Evolutionary conservation across 1,140 invertebrate genomes (phyloP).

Genomic region (Chionoecetes opilio): DNA sequence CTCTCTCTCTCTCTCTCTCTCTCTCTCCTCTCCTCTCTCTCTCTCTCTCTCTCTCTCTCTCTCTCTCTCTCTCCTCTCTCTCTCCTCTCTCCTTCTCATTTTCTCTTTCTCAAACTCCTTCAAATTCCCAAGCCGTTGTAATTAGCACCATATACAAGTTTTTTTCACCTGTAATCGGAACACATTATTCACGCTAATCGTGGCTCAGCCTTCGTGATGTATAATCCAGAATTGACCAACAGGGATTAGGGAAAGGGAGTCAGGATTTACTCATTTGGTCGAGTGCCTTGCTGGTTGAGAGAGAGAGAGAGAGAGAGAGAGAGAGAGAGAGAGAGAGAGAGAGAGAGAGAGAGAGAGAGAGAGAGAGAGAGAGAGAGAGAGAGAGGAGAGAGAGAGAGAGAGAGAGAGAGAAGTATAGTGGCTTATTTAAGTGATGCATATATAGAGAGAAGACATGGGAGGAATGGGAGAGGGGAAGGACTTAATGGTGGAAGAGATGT

Average conservation of each 20-base stretch:
- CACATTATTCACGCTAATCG: slow-evolving; percentile 28
- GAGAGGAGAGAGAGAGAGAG: neutral
- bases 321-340: neutral
- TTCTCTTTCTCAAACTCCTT: neutral
- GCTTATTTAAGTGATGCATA: neutral
- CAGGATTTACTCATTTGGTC: neutral
- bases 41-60: slow-evolving; percentile 8
- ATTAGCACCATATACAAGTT: neutral
- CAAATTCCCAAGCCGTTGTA: neutral
- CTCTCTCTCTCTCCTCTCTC: neutral
- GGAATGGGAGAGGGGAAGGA: neutral
- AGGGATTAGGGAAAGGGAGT: neutral
- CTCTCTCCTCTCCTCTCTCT: neutral
- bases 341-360: slow-evolving; percentile 1
- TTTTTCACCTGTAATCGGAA: slow-evolving; percentile 2
- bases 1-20: slow-evolving; percentile 20
- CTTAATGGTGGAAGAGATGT: neutral
- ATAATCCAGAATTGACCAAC: neutral
- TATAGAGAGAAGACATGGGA: neutral
- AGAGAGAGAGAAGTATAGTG: neutral
- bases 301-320: neutral
- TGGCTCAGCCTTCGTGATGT: neutral
- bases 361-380: neutral
- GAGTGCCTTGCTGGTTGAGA: neutral
- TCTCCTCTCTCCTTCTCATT: neutral